Base-by-base conservation (phyloP, 2,797 vertebrate species). In the Chloroceryle inda region DNA sequence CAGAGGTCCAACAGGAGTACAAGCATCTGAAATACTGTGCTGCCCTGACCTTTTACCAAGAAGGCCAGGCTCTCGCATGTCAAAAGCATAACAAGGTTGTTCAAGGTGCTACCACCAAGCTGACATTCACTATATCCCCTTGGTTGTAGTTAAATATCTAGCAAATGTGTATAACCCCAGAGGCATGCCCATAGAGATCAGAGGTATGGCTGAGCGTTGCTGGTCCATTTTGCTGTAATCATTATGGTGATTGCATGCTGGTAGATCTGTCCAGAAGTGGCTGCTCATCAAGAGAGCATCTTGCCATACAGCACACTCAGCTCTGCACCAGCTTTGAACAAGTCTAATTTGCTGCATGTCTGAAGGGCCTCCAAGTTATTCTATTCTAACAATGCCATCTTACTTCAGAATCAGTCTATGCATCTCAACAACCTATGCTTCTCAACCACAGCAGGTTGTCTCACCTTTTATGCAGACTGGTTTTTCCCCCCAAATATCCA, bases 401-500 rank as follows among this genome's bases (percentile, higher is more conserved):
- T 72, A 45, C 44, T 76, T 85, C 72, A 59, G 29, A 91, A 31
- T 71, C 21, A 59, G 44, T 63, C 33, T 38, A 6, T 40, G 9
- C 19, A 26, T 55, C 47, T 66, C 47, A 89, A 61, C 10, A 55
- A 13, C 12, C 16, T 55, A 9, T 50, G 21, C 35, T 78, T 82
- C 50, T 69, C 67, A 74, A 26, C 12, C 1, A 2, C 44, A 45
- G 14, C 21, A 69, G 24, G 13, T 23, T 82, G 35, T 4, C 15
- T 73, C 7, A 33, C 12, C 31, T 85, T 76, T 42, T 23, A 52
- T 26, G 50, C 0, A 11, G 3, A 24, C 27, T 61, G 24, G 11
- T 2, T 2, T 2, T 5, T 5, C 2, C 8, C 6, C 6, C 5
- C 7, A 13, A 49, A 49, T 26, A 49, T 59, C 45, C 58, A 66